Conservation (phyloP, 2,888 invertebrate species). For the Coenonympha arcania region DNA sequence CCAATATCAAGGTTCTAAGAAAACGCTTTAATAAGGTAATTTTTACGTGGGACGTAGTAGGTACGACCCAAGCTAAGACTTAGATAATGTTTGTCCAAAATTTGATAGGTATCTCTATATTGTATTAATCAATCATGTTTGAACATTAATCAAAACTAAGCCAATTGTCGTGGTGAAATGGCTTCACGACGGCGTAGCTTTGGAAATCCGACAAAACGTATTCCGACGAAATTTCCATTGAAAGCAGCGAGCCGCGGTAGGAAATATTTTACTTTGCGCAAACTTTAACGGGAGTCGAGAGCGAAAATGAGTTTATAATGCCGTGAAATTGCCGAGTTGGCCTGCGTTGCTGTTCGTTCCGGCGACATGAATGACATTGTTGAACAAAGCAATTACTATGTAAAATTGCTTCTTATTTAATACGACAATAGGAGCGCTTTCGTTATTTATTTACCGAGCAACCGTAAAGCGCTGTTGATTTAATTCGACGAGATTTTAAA, state of each 20-base stretch:
- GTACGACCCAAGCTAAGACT: not conserved
- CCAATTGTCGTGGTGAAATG: constrained; percentile 19
- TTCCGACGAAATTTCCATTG: constrained; percentile 38
- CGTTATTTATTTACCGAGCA: not conserved
- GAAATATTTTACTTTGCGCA: constrained; percentile 44
- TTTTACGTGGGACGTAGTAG: not conserved
- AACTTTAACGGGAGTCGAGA: constrained; percentile 29
- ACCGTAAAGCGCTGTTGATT: no score
- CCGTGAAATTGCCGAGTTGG: constrained; percentile 43
- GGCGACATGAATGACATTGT: constrained; percentile 23
- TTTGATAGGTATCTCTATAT: not conserved
- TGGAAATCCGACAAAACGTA: constrained; percentile 31
- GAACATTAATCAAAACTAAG: constrained; percentile 27
- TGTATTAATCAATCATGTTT: constrained; percentile 4
- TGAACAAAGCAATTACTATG: constrained; percentile 17
- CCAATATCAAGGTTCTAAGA: no score
- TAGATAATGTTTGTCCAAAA: not conserved
- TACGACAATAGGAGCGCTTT: constrained; percentile 5
- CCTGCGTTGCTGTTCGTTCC: constrained; percentile 23
- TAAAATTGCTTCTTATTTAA: constrained; percentile 15
- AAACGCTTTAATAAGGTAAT: no score
- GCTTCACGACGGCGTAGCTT: constrained; percentile 13
- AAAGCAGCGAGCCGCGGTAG: constrained; percentile 33
- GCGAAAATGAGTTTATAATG: constrained; percentile 52
- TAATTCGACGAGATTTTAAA: no score